These are phyloP conservation scores for Leptestheria dahalacensis DNA, from an alignment of 1,140 invertebrate species.

Conservation along the genomic window DNA sequence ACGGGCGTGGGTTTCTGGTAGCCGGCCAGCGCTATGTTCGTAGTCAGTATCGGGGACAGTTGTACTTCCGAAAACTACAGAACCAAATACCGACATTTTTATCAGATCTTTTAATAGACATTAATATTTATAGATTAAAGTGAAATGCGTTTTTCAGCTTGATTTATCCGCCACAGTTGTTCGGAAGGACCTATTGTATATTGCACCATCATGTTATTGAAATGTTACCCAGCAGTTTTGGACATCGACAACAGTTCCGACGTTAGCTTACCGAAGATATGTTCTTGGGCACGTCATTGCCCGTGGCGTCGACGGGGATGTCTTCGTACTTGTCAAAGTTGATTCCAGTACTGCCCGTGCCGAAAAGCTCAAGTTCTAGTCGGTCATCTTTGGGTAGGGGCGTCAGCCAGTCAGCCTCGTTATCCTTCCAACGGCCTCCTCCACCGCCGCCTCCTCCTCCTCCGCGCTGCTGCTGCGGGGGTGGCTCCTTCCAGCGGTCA, in stretches of 20 bases:
- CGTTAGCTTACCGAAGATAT: slow-evolving; percentile 53
- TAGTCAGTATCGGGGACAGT: slow-evolving; percentile 86
- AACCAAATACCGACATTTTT: slow-evolving; percentile 9
- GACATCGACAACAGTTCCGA: neutral
- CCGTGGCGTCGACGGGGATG: slow-evolving; percentile 98
- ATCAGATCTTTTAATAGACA: neutral
- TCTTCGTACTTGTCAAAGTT: slow-evolving; percentile 99
- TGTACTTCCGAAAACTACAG: slow-evolving; percentile 78
- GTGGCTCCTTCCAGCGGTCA: slow-evolving; percentile 22
- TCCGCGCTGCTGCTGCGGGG: slow-evolving; percentile 12
- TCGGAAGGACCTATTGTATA: neutral
- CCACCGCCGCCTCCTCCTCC: slow-evolving; percentile 24
- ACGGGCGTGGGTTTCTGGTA: slow-evolving; percentile 81
- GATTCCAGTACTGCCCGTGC: slow-evolving; percentile 85
- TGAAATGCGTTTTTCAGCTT: too few species aligned
- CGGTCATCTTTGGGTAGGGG: slow-evolving; percentile 68
- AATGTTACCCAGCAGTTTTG: neutral
- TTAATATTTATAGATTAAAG: too few species aligned
- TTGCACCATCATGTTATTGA: too few species aligned
- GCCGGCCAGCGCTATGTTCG: slow-evolving; percentile 73
- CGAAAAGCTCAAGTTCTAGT: slow-evolving; percentile 68
- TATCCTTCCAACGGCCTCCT: slow-evolving; percentile 28
- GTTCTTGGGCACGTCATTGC: slow-evolving; percentile 71
- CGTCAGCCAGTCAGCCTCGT: slow-evolving; percentile 62
- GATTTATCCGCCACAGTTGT: neutral